These are phyloP conservation scores for Oostethus manadensis DNA, from an alignment of 2,113 vertebrate species.

Conservation along the genomic window DNA sequence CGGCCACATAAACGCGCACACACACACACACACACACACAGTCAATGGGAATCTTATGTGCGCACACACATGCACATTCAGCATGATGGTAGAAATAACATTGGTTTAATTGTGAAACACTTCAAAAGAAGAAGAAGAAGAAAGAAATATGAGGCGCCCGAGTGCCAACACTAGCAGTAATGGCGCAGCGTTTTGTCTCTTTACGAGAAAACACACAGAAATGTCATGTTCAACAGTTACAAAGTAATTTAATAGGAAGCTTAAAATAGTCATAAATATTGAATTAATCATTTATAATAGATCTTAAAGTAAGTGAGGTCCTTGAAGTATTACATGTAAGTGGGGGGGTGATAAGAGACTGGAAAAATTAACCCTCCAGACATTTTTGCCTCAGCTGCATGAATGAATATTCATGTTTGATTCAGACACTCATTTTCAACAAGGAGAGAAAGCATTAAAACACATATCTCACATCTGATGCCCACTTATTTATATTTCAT, in stretches of 20 bases:
- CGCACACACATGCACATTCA: slow-evolving; percentile 67
- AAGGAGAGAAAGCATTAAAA: slow-evolving; percentile 51
- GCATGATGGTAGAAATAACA: slow-evolving; percentile 70
- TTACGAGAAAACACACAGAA: slow-evolving; percentile 51
- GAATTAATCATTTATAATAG: slow-evolving; percentile 81
- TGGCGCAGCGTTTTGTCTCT: slow-evolving; percentile 59
- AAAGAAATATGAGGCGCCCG: slow-evolving; percentile 34
- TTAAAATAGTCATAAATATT: slow-evolving; percentile 82
- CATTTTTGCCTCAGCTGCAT: slow-evolving; percentile 62
- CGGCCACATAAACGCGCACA: slow-evolving; percentile 19
- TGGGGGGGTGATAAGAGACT: slow-evolving; percentile 46
- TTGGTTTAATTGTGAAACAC: slow-evolving; percentile 70
- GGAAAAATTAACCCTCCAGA: slow-evolving; percentile 66
- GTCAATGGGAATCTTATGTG: slow-evolving; percentile 15
- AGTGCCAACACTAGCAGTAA: no score
- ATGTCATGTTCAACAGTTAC: slow-evolving; percentile 73
- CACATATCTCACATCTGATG: slow-evolving; percentile 34
- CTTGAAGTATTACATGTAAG: slow-evolving; percentile 74
- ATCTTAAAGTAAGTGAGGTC: slow-evolving; percentile 76
- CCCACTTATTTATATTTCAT: slow-evolving; percentile 1
- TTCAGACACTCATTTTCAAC: slow-evolving; percentile 55
- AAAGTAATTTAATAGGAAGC: slow-evolving; percentile 75
- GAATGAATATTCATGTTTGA: slow-evolving; percentile 72
- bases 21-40: slow-evolving; percentile 24
- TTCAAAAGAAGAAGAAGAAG: slow-evolving; percentile 68